These are phyloP conservation scores for Agrochola lychnidis DNA, from an alignment of 2,888 invertebrate species.

Conservation along the genomic window DNA sequence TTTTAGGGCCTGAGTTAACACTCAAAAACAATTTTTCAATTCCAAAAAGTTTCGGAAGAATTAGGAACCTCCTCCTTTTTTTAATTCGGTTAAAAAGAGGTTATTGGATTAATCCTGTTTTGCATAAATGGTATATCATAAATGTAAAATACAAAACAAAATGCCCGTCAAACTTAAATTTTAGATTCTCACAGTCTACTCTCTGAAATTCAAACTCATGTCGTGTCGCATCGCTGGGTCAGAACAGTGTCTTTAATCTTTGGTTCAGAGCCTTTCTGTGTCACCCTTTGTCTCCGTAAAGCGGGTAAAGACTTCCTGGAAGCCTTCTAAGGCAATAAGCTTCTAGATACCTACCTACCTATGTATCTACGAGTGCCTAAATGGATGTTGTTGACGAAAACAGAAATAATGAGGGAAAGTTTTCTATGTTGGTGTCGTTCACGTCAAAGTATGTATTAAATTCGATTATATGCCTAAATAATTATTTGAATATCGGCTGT, in stretches of 20 bases:
- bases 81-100: neutral
- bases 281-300: slow-evolving; percentile 11
- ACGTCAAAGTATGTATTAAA: neutral
- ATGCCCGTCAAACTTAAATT: neutral
- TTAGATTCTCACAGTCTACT: neutral
- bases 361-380: neutral
- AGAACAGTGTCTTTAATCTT: neutral
- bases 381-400: slow-evolving; percentile 35
- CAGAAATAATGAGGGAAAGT: slow-evolving; percentile 45
- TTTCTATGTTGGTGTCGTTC: slow-evolving; percentile 15
- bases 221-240: neutral
- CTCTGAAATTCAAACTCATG: slow-evolving; percentile 11
- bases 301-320: slow-evolving; percentile 42
- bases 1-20: neutral
- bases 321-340: neutral
- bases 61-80: neutral
- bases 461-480: neutral
- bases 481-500: neutral
- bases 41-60: neutral
- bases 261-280: slow-evolving; percentile 16
- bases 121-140: neutral
- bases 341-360: neutral
- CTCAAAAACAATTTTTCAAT: neutral
- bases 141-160: neutral
- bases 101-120: neutral